These are phyloP conservation scores for Drosophila histrio DNA, from an alignment of 2,888 invertebrate genomes.

Conservation along the genomic window DNA sequence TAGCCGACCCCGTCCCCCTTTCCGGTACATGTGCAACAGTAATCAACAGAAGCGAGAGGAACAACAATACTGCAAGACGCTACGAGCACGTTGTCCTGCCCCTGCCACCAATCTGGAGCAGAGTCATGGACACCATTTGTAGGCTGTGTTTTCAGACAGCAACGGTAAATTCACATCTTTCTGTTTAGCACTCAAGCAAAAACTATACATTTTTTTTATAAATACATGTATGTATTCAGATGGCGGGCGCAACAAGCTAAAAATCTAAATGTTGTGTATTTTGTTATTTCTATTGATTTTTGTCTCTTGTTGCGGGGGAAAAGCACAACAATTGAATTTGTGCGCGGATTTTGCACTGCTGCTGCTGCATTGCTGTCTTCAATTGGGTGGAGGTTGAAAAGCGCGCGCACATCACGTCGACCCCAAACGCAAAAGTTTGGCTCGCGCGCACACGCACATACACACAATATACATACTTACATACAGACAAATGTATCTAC, in stretches of 20 bases:
- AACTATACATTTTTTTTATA: slow-evolving; percentile 1
- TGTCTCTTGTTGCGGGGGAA: slow-evolving; percentile 43
- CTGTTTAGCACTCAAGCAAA: not conserved
- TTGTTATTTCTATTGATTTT: slow-evolving; percentile 83
- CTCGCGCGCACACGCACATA: slow-evolving; percentile 54
- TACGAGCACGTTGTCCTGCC: slow-evolving; percentile 68
- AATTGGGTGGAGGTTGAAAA: slow-evolving; percentile 73
- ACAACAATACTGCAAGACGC: slow-evolving; percentile 43
- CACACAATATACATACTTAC: slow-evolving; percentile 13
- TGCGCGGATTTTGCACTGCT: slow-evolving; percentile 60
- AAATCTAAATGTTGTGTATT: slow-evolving; percentile 66
- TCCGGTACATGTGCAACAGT: slow-evolving; percentile 32
- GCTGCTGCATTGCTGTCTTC: slow-evolving; percentile 32
- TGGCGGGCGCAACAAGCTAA: slow-evolving; percentile 43
- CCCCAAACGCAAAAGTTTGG: slow-evolving; percentile 57
- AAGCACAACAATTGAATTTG: slow-evolving; percentile 70
- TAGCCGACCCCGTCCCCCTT: slow-evolving; percentile 22
- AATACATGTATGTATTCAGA: slow-evolving; percentile 3
- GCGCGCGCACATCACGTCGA: slow-evolving; percentile 68
- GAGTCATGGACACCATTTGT: slow-evolving; percentile 84
- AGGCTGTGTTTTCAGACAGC: slow-evolving; percentile 84
- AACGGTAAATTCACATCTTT: slow-evolving; percentile 61
- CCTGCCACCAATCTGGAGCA: slow-evolving; percentile 56
- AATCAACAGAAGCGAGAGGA: slow-evolving; percentile 22
- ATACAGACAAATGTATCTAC: slow-evolving; percentile 13